Evolutionary conservation across 2,888 invertebrate species (phyloP).

Genomic region (Amblyteles armatorius): DNA sequence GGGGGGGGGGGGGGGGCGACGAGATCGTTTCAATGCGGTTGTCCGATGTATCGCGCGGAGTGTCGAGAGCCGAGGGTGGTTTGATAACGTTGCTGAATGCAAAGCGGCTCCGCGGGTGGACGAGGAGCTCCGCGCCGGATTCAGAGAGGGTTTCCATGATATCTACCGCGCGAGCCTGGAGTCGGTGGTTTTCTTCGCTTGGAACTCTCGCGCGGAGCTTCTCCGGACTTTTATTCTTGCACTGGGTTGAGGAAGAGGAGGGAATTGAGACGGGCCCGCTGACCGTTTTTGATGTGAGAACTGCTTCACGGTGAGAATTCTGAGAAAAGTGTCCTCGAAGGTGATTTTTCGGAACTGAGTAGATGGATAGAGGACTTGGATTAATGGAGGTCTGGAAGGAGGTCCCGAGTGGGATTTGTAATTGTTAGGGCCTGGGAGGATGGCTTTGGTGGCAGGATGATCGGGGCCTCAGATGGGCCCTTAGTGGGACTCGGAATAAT

Average conservation of each 20-base stretch:
- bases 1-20: slow-evolving; percentile 23
- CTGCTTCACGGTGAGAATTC: too few relatives aligned
- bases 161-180: neutral
- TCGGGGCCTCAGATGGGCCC: too few relatives aligned
- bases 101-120: neutral
- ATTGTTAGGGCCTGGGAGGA: too few relatives aligned
- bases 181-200: neutral
- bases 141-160: neutral
- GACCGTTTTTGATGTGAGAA: too few relatives aligned
- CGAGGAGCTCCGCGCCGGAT: neutral
- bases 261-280: neutral
- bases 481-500: too few relatives aligned
- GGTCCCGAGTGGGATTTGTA: too few relatives aligned
- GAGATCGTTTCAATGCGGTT: slow-evolving; percentile 55
- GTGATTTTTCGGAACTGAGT: too few relatives aligned
- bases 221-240: neutral
- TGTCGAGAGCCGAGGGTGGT: neutral
- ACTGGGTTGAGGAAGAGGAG: neutral
- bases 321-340: too few relatives aligned
- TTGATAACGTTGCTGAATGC: slow-evolving; percentile 19
- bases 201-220: neutral
- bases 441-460: too few relatives aligned
- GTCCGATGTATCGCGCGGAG: slow-evolving; percentile 12
- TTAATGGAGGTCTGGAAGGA: too few relatives aligned
- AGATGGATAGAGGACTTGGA: too few relatives aligned